Evolutionary conservation across 2,113 vertebrate species (phyloP), one percentile per base, ranked within the genome.

Genomic region (Vombatus ursinus): DNA sequence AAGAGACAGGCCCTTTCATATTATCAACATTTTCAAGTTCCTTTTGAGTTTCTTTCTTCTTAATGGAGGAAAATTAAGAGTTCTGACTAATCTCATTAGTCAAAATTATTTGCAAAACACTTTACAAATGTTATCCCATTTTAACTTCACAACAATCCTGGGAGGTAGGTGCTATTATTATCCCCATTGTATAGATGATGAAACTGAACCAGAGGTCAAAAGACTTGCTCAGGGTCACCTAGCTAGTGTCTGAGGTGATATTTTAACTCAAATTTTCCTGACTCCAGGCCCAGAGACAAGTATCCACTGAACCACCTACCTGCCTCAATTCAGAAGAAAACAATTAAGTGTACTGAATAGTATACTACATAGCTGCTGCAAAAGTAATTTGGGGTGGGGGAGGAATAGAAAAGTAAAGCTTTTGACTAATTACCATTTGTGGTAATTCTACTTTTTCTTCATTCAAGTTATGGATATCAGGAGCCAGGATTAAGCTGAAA

Each of bases 401-500:
- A 77, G 1, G 31, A 37, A 68, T 14, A 37, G 31, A 84, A 44
- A 84, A 84, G 19, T 10, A 31, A 48, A 48, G 68, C 51, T 92
- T 96, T 93, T 77, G 68, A 84, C 44, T n/a, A 84, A 97, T 92
- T 98, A 98, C 98, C 98, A 92, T 16, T 47, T 98, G 90, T 48
- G 98, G 97, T 24, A 95, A 89, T 1, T n/a, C 19, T 10, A 28
- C 2, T 93, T 51, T 97, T 8, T 44, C 1, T 92, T 93, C 94
- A 93, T 94, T 16, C 91, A 98, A 3, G 92, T 97, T 97, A 93
- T 97, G 92, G 53, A 97, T 19, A 23, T 97, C 96, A 3, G 98
- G 97, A 92, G 97, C 93, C 48, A 97, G 51, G 68, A 98, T 95
- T 91, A 98, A 90, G 11, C 31, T 98, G 22, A 97, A 96, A 95